These are phyloP conservation scores for Ictalurus punctatus DNA, from an alignment of 2,113 vertebrate genomes.

Conservation along the genomic window DNA sequence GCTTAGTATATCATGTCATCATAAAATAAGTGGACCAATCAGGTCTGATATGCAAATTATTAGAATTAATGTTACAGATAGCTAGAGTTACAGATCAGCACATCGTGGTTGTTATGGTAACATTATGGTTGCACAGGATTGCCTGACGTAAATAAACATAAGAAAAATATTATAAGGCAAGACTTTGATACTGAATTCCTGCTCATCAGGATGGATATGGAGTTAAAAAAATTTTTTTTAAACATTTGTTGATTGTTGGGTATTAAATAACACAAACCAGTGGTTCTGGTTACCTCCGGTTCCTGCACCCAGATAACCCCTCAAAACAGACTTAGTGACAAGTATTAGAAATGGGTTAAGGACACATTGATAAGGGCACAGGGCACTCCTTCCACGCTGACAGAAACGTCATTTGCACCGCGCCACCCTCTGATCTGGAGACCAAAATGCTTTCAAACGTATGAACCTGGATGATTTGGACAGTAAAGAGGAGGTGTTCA, in stretches of 20 bases:
- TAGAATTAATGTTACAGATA: neutral
- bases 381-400: slow-evolving; percentile 10
- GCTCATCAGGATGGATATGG: neutral
- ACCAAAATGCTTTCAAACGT: neutral
- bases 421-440: neutral
- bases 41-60: neutral
- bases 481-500: neutral
- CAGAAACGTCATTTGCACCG: slow-evolving; percentile 11
- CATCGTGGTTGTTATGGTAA: neutral
- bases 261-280: neutral
- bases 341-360: neutral
- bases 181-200: too few species aligned
- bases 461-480: neutral
- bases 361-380: neutral
- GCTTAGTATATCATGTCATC: neutral
- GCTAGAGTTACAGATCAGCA: neutral
- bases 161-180: too few species aligned
- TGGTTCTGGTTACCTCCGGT: neutral
- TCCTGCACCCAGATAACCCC: neutral
- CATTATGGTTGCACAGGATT: too few species aligned
- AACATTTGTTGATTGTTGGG: neutral
- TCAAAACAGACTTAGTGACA: neutral
- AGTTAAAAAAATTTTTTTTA: too few species aligned
- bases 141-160: too few species aligned
- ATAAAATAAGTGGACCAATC: neutral